These are phyloP conservation scores for Stenopsyche tienmushanensis DNA, from an alignment of 1,140 invertebrate genomes.

Conservation along the genomic window DNA sequence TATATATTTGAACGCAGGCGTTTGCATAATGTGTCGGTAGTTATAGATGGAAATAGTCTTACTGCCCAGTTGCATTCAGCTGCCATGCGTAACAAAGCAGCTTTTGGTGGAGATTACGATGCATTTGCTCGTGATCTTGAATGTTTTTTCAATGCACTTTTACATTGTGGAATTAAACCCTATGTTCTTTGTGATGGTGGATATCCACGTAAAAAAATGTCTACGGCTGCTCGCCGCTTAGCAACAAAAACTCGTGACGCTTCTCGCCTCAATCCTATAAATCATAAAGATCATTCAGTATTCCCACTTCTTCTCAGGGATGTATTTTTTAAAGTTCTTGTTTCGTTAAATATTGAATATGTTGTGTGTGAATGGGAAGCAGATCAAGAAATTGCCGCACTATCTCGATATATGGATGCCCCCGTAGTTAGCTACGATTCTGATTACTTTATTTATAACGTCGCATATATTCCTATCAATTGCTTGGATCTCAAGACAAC, in stretches of 20 bases:
- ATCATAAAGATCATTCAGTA: constrained; percentile 47
- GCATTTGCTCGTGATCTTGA: constrained; percentile 63
- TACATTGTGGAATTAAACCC: constrained; percentile 72
- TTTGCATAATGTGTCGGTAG: constrained; percentile 68
- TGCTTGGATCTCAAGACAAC: constrained; percentile 59
- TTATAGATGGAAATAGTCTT: constrained; percentile 83
- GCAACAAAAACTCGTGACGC: constrained; percentile 62
- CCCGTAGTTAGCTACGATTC: constrained; percentile 88
- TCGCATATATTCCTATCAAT: constrained; percentile 77
- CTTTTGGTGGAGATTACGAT: constrained; percentile 88
- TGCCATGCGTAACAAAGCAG: constrained; percentile 62
- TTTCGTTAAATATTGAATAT: constrained; percentile 63
- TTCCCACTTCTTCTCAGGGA: constrained; percentile 72
- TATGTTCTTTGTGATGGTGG: constrained; percentile 84
- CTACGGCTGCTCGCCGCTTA: constrained; percentile 65
- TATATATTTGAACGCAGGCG: constrained; percentile 63
- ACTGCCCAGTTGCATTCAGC: constrained; percentile 70
- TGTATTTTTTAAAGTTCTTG: constrained; percentile 69
- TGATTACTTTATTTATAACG: constrained; percentile 87
- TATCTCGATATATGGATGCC: constrained; percentile 74
- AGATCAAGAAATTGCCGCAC: constrained; percentile 77
- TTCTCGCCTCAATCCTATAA: constrained; percentile 49
- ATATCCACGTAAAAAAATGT: constrained; percentile 72
- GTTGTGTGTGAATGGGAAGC: constrained; percentile 82
- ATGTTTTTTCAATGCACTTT: constrained; percentile 71